Percentiles rank a stretch among this genome's conserved stretches.
phyloP scores from a whole-genome alignment of 30 jellyfish, hydroid and myxozoan species.

The Sanderia malayensis region DNA sequence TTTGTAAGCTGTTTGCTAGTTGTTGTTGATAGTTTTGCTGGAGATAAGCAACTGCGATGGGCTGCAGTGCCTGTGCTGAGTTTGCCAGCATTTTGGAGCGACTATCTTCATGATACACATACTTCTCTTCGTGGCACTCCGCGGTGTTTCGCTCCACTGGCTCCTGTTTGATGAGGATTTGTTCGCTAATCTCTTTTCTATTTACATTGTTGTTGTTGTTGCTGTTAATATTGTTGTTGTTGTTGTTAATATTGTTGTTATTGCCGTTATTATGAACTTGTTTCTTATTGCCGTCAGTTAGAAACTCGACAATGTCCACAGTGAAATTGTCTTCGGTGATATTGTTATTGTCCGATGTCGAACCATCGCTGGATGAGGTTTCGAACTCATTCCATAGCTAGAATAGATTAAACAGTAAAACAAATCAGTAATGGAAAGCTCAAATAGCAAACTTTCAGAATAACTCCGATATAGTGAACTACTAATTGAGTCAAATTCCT shows the following conservation, averaged over 20 bases:
- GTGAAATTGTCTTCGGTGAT: slow-evolving; percentile 91
- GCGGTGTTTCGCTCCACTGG: slow-evolving; percentile 44
- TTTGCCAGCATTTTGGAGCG: slow-evolving; percentile 34
- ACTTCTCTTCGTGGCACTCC: slow-evolving; percentile 16
- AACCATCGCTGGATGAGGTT: slow-evolving; percentile 93
- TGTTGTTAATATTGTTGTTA: not conserved
- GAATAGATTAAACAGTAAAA: slow-evolving; percentile 2
- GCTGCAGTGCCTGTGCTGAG: slow-evolving; percentile 56
- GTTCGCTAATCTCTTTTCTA: slow-evolving; percentile 45
- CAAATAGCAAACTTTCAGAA: too few relatives aligned
- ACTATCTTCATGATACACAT: slow-evolving; percentile 24
- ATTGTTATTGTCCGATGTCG: slow-evolving; percentile 80
- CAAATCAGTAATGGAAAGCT: not conserved
- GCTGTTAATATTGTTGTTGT: slow-evolving; percentile 50
- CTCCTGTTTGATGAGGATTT: slow-evolving; percentile 51
- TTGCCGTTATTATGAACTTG: too few relatives aligned
- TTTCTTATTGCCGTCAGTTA: slow-evolving; percentile 56
- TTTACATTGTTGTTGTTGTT: slow-evolving; percentile 15
- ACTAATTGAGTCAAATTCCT: too few relatives aligned
- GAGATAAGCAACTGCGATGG: slow-evolving; percentile 69
- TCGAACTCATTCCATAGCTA: slow-evolving; percentile 98
- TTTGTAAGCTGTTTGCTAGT: slow-evolving; percentile 51
- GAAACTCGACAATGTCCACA: slow-evolving; percentile 87
- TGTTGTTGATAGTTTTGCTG: slow-evolving; percentile 62
- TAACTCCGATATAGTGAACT: too few relatives aligned